phyloP scores from a whole-genome alignment of 2,888 invertebrate genomes.

The Brachyptera risi region DNA sequence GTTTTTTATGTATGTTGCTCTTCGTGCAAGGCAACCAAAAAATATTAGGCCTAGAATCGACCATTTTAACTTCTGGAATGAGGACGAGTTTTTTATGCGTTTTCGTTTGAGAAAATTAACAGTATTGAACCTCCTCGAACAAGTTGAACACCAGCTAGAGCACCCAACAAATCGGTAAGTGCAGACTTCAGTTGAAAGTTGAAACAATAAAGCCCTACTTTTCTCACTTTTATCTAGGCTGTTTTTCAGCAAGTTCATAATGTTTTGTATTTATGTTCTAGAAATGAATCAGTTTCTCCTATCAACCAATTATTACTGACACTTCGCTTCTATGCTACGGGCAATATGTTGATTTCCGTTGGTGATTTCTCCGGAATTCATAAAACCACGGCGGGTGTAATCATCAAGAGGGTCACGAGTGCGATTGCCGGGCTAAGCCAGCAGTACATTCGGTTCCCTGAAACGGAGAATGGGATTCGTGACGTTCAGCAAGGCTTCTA shows the following conservation, averaged over 20 bases:
- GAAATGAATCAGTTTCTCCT: conserved; percentile 6
- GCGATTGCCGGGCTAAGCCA: too few relatives aligned
- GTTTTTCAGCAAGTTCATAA: too few relatives aligned
- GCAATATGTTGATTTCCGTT: not conserved
- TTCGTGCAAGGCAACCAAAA: not conserved
- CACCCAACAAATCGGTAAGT: not conserved
- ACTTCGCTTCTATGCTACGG: too few relatives aligned
- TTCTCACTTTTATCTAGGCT: too few relatives aligned
- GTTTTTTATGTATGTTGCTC: too few relatives aligned
- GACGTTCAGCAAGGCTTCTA: too few relatives aligned
- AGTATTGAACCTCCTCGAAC: not conserved
- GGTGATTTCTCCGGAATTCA: conserved; percentile 1
- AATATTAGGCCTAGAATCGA: not conserved
- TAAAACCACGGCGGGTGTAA: not conserved
- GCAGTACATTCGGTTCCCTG: too few relatives aligned
- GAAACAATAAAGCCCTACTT: too few relatives aligned
- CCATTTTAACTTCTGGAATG: not conserved
- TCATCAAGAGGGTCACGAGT: conserved; percentile 1
- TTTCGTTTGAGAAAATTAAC: not conserved
- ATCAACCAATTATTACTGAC: too few relatives aligned
- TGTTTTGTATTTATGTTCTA: not conserved
- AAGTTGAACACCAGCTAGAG: not conserved
- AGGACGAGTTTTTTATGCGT: not conserved
- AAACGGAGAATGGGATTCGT: too few relatives aligned
- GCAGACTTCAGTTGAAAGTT: too few relatives aligned